Conservation (phyloP, 2,888 invertebrate genomes). For the Dorcus hopei region DNA sequence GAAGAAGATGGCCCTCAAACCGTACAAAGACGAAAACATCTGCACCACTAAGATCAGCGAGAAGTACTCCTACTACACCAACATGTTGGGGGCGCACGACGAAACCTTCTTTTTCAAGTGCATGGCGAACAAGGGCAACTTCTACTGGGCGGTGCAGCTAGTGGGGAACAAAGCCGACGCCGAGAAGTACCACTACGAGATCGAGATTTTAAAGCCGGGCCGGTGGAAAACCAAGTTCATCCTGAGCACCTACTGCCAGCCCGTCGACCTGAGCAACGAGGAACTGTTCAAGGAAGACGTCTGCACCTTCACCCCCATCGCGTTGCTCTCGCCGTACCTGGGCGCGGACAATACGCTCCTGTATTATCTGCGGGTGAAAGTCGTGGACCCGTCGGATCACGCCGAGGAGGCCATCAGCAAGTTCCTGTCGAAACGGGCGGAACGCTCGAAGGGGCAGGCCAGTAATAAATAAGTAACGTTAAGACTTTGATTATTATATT, state of each 20-base stretch:
- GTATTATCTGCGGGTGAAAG: constrained; percentile 3
- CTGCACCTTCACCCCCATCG: constrained; percentile 6
- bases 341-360: not conserved
- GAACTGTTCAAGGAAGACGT: constrained; percentile 5
- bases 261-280: constrained; percentile 2
- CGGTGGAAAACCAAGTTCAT: not conserved
- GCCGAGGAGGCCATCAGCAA: not conserved
- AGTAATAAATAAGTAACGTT: no score
- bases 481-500: no score
- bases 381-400: not conserved
- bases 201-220: constrained; percentile 7
- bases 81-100: constrained; percentile 8
- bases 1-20: constrained; percentile 1
- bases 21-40: constrained; percentile 1
- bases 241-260: constrained; percentile 6
- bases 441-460: not conserved
- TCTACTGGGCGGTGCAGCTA: constrained; percentile 11
- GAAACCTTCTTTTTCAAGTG: constrained; percentile 9
- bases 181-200: constrained; percentile 4
- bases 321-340: constrained; percentile 1
- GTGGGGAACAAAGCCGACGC: not conserved
- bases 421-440: not conserved
- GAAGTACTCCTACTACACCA: constrained; percentile 1
- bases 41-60: not conserved
- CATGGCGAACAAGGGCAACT: not conserved